A percentile compares a stretch with the other conserved stretches of the same genome.
Conservation (phyloP, 2,797 vertebrate species). For the Poliocrania exsul region DNA sequence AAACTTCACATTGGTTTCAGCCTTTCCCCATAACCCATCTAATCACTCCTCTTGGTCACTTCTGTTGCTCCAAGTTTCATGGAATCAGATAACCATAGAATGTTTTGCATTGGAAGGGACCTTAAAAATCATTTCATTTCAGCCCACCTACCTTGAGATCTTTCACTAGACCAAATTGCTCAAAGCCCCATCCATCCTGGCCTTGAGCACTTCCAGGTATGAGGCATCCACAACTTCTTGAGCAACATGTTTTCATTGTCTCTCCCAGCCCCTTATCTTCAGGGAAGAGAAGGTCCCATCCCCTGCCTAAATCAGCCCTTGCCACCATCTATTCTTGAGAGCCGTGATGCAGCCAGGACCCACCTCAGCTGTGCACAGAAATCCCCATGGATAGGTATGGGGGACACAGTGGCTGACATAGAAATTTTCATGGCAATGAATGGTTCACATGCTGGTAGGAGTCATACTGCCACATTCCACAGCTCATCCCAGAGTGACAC, state of each 20-base stretch:
- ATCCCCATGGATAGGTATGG: neutral
- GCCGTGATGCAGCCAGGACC: neutral
- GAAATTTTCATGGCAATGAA: neutral
- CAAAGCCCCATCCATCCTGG: neutral
- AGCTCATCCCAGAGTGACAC: neutral
- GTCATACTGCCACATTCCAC: neutral
- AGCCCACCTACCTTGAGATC: fast-evolving
- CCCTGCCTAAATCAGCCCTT: neutral
- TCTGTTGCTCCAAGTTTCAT: neutral
- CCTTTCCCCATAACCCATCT: neutral
- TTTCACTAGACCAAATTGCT: neutral
- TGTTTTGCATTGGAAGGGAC: neutral
- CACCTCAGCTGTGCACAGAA: neutral
- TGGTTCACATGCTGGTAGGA: neutral
- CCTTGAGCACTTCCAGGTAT: neutral
- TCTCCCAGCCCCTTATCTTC: neutral
- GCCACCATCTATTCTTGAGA: neutral
- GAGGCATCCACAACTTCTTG: neutral
- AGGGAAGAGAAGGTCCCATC: neutral
- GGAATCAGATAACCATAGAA: neutral
- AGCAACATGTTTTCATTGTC: neutral
- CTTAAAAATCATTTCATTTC: neutral
- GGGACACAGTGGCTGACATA: neutral
- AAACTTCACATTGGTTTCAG: neutral
- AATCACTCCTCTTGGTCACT: neutral